Evolutionary conservation across 2,113 vertebrate genomes (phyloP), one percentile per base, ranked within the genome.

Genomic region (Ranitomeya imitator): DNA sequence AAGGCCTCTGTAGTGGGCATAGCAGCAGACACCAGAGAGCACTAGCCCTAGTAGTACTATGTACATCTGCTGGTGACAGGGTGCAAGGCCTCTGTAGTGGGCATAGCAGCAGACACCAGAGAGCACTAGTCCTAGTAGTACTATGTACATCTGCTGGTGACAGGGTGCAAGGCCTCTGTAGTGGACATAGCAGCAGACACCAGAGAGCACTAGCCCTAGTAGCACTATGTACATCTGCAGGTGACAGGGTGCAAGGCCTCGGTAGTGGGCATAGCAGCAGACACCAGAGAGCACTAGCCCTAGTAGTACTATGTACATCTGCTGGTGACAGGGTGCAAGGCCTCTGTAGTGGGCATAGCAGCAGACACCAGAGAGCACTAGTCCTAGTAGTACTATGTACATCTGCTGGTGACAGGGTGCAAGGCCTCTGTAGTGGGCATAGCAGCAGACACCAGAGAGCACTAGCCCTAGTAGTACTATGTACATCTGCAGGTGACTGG

Each of bases 101-200:
- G 61, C 61, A 63, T 60, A 31, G 26, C 1, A 31, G 26, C 26
- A 31, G 37, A 45, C 37, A 45, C 37, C 37, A 45, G 37, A 45
- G 37, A 45, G 4, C 37, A 45, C 3, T 45, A 45, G 37, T n/a
- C n/a, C n/a, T n/a, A n/a, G n/a, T n/a, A n/a, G n/a, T n/a, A n/a
- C n/a, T n/a, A n/a, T n/a, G n/a, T n/a, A n/a, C 87, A 84, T 14
- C 87, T 89, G 55, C 87, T 59, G 87, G 87, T 23, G 4, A n/a
- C 8, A 0, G 0, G 15, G 77, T 0, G 71, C 0, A 18, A 26
- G 23, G 13, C 0, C 0, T 7, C 21, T 69, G 7, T 80, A 71
- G 4, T 65, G 19, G 61, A 16, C 61, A 63, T 60, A 31, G 26
- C 1, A 31, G 26, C 26, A 31, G 37, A 45, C 37, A 45, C 37